Evolutionary conservation across 2,113 vertebrate genomes (phyloP), one percentile per base, ranked within the genome.

Genomic region (Tapirus terrestris): DNA sequence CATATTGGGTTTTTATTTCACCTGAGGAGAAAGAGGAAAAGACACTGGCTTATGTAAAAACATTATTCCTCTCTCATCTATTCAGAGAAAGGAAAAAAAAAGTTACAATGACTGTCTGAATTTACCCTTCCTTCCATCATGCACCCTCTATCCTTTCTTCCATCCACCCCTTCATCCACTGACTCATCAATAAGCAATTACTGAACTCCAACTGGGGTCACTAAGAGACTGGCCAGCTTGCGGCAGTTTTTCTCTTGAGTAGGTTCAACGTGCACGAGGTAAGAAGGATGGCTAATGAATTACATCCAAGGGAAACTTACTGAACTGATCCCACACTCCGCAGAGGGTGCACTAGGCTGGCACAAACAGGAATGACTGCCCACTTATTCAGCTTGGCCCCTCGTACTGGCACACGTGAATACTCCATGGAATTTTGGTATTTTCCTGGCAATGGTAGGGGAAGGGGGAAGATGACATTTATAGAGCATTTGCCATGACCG

Each of bases 71-170:
- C 27, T 91, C 39, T 43, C 3, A 56, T 76, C 5, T 94, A 85
- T 92, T 60, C 27, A 84, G 76, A 81, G n/a, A 61, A 84, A 88
- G 68, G 65, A 92, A 82, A 90, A 53, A 63, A 20, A 77, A 86
- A 17, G 36, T 77, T 25, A 68, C 31, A 53, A 5, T 21, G 72
- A 63, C 14, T 31, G 10, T 20, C n/a, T 95, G 92, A 17, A 43
- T 72, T 81, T 60, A 72, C 12, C 25, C 39, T 80, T 70, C 14
- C 45, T 87, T 73, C 33, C 11, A 48, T 8, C 18, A 2, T 11
- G 7, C 20, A 68, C 36, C 6, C 13, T 9, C 53, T 31, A 60
- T 68, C 60, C 11, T 5, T 72, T 31, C 29, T 13, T 13, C 39
- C 7, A 45, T 9, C 72, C 31, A 23, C 36, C 33, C 51, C 36